These are phyloP conservation scores for Sialis fuliginosa DNA, from an alignment of 2,888 invertebrate genomes.

Conservation along the genomic window DNA sequence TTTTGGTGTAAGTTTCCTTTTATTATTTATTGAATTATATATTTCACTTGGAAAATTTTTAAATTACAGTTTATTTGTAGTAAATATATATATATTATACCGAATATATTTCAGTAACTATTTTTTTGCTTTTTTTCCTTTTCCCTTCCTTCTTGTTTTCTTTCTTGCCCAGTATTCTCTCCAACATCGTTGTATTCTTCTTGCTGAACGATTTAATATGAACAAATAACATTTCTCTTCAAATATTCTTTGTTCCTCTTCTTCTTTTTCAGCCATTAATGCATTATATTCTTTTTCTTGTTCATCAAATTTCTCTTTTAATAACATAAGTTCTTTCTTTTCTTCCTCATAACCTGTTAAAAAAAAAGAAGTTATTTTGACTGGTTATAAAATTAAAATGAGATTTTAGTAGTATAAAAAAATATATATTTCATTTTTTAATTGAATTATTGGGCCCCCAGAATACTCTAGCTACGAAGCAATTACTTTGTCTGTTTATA, in stretches of 20 bases:
- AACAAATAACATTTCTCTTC: slow-evolving; percentile 21
- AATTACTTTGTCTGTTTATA: no score
- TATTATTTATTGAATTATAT: no score
- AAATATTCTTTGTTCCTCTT: slow-evolving; percentile 34
- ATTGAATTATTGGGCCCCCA: no score
- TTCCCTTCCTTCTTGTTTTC: not conserved
- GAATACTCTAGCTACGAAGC: no score
- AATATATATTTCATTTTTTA: not conserved
- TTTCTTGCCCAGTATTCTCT: not conserved
- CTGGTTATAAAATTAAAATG: not conserved
- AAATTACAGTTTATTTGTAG: no score
- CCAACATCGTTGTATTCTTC: not conserved
- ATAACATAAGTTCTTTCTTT: slow-evolving; percentile 23
- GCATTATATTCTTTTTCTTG: slow-evolving; percentile 35
- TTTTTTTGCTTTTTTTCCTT: slow-evolving; percentile 16
- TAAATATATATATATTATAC: no score
- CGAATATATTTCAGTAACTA: no score
- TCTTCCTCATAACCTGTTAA: slow-evolving; percentile 18
- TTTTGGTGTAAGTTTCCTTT: no score
- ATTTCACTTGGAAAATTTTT: no score
- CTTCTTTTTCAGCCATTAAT: slow-evolving; percentile 37
- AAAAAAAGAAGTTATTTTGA: not conserved
- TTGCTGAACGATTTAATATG: not conserved
- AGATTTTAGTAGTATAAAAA: not conserved
- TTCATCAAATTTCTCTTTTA: slow-evolving; percentile 30